Conservation (phyloP, 1,140 invertebrate genomes). For the Paraescarpia echinospica region DNA sequence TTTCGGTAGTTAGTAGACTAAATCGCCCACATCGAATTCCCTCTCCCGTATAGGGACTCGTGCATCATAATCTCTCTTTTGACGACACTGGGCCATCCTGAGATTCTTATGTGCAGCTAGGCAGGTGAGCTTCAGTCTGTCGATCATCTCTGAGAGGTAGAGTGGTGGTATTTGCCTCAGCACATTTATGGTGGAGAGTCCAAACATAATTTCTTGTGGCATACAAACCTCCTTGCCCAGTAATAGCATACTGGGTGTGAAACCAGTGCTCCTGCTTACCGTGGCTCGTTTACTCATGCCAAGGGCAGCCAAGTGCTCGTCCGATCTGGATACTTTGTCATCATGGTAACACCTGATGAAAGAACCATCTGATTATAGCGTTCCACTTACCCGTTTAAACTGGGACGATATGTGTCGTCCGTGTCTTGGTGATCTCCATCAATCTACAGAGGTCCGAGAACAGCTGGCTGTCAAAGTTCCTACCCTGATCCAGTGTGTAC, state of each 20-base stretch:
- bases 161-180: neutral
- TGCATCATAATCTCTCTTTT: too few species aligned
- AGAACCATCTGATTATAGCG: neutral
- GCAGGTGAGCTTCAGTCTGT: neutral
- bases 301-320: neutral
- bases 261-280: neutral
- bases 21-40: too few species aligned
- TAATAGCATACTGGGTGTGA: neutral
- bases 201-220: neutral
- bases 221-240: neutral
- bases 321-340: neutral
- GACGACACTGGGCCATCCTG: too few species aligned
- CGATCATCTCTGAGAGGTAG: neutral
- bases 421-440: constrained; percentile 6
- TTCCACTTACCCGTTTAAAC: neutral
- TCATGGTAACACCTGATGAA: neutral
- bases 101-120: neutral
- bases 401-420: neutral
- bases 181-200: too few species aligned
- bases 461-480: neutral
- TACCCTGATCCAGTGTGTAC: neutral
- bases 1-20: too few species aligned
- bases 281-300: neutral
- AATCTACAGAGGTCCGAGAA: neutral
- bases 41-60: too few species aligned